Base-by-base conservation (phyloP, 2,113 vertebrate species). In the Platichthys flesus region DNA sequence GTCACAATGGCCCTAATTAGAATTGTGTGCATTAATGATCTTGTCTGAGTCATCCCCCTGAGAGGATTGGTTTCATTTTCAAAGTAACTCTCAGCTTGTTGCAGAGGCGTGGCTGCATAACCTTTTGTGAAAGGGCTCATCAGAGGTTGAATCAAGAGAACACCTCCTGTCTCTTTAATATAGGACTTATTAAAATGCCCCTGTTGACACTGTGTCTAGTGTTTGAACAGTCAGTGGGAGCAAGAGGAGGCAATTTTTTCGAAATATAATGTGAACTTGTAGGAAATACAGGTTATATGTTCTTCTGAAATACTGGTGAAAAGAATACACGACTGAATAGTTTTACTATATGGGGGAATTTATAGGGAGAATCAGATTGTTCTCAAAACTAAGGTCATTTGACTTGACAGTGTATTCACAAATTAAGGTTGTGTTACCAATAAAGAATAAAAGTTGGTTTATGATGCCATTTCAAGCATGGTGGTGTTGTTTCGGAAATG, bases 21-120 rank as follows among this genome's bases (percentile, higher is more conserved):
- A 85, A 85, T 78, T 74, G 37, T 76, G 58, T 24, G 59, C 54
- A 21, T 68, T 78, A 88, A 88, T 84, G 85, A 89, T 81, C 78
- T 78, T 79, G 71, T 75, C 71, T 49, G 24, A 51, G 67, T 80
- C 49, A 21, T 73, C 60, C 58, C 49, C 55, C 15, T 13, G 62
- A 70, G 78, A 79, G 63, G 64, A 58, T 54, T 18, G 45, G 56
- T 68, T 78, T 72, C 64, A 68, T 74, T 87, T 81, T 70, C 24
- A 9, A 64, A 81, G 76, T 74, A 72, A 69, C 79, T 71, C 74
- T 79, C 81, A 77, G 86, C 79, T 81, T 83, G 75, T 59, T 62
- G 67, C 62, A 18, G 62, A 68, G 56, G 73, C 51, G 73, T 21
- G 62, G 58, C 71, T 63, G 83, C 60, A 61, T 85, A 72, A 87